Base-by-base conservation (phyloP, 2,797 vertebrate genomes). In the Chelidonichthys spinosus region DNA sequence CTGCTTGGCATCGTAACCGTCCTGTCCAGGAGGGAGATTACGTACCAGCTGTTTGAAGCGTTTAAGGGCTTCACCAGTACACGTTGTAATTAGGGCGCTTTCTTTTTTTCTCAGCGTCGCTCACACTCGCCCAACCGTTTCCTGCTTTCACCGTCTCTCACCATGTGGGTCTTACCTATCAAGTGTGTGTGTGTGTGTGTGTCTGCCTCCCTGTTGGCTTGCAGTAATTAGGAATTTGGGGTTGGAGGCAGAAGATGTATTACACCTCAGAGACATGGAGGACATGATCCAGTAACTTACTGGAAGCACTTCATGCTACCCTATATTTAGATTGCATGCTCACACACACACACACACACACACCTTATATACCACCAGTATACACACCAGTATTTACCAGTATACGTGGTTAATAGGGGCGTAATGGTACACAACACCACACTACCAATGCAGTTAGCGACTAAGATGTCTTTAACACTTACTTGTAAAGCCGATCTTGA, bases 201-300 rank as follows among this genome's bases (percentile, higher is more conserved):
- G 35, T 8, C 37, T 46, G 32, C 37, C 50, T 64, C 73, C 40
- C 54, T 7, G 0, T 49, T 61, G 5, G 52, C 42, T 44, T 9
- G 46, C n/a, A 7, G 36, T 70, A 58, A 72, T 69, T 62, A 46
- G 49, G 53, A 74, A 81, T 9, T 68, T 62, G 69, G 15, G 11
- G 39, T 11, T 11, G 37, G 35, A 71, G 17, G 58, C 7, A 0
- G 37, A 50, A 59, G 53, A 75, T 56, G 13, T 53, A 62, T 50
- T 52, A 10, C 42, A n/a, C 25, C 11, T 0, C 36, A 52, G 74
- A 59, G 54, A 39, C 18, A 2, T 25, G 8, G 15, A 35, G 66
- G 11, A 66, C 33, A 46, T 18, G 42, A 74, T 63, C n/a, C 55
- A n/a, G 40, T 53, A 35, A 72, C 54, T 64, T 58, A 62, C 59